Evolutionary conservation across 2,113 vertebrate genomes (phyloP).

Genomic region (Vidua macroura): DNA sequence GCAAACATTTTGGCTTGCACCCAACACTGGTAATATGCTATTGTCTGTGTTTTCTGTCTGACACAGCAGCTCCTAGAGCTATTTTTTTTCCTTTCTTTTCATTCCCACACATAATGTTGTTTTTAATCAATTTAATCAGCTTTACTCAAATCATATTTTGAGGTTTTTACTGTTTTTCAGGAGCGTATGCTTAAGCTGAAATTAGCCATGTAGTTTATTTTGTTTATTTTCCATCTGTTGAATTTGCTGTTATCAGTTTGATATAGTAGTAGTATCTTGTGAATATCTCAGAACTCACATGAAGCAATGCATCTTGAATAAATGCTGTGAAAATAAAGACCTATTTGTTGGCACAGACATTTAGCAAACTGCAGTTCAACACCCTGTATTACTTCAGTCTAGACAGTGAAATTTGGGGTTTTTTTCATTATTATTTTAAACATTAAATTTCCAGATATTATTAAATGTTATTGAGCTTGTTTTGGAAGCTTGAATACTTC

Average conservation of each 20-base stretch:
- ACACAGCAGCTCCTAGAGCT: slow-evolving; percentile 17
- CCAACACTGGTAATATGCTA: neutral
- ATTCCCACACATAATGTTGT: slow-evolving; percentile 32
- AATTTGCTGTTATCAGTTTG: slow-evolving; percentile 1
- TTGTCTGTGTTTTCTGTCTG: slow-evolving; percentile 57
- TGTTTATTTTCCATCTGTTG: slow-evolving; percentile 27
- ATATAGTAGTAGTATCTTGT: neutral
- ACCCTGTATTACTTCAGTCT: neutral
- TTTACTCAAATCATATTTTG: neutral
- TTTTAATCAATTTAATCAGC: slow-evolving; percentile 10
- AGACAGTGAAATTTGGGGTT: neutral
- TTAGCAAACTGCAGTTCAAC: neutral
- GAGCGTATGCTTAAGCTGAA: neutral
- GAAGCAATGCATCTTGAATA: neutral
- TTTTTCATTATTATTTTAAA: neutral
- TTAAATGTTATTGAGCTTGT: neutral
- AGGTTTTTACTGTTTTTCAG: neutral
- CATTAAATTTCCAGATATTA: neutral
- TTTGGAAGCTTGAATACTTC: neutral
- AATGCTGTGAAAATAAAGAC: slow-evolving; percentile 8
- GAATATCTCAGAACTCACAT: neutral
- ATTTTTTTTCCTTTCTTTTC: neutral
- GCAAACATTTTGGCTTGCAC: slow-evolving; percentile 45
- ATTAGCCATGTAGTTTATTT: neutral
- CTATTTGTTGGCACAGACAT: neutral